Conservation (phyloP, 64 coral and sea anemone species). For the Pocillopora verrucosa region DNA sequence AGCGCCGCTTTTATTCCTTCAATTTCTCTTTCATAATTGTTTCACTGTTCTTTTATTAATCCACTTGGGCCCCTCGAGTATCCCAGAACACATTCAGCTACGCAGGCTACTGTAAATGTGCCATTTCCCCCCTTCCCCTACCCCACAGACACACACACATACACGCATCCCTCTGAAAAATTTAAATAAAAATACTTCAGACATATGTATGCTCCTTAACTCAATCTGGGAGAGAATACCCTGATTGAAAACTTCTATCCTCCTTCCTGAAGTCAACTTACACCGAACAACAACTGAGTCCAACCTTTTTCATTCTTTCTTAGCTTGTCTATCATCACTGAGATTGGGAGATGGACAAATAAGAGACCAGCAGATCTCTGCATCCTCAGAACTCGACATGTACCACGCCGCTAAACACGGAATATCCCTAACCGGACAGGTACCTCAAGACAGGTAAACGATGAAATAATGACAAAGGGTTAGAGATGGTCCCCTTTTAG, state of each 20-base stretch:
- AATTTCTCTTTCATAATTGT: too few relatives aligned
- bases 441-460: background rate
- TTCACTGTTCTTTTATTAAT: too few relatives aligned
- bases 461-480: background rate
- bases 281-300: background rate
- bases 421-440: background rate
- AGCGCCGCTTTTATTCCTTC: too few relatives aligned
- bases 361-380: background rate
- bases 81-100: too few relatives aligned
- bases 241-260: background rate
- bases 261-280: background rate
- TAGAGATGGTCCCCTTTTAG: background rate
- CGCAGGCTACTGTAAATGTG: too few relatives aligned
- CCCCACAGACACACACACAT: too few relatives aligned
- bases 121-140: too few relatives aligned
- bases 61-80: too few relatives aligned
- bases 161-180: too few relatives aligned
- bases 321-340: background rate
- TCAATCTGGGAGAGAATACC: too few relatives aligned
- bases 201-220: too few relatives aligned
- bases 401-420: background rate
- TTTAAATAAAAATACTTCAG: too few relatives aligned
- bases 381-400: slow-evolving; percentile 12
- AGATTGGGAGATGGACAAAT: slow-evolving; percentile 21
- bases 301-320: background rate